Conservation (phyloP, 2,113 vertebrate genomes). For the Aramus guarauna region DNA sequence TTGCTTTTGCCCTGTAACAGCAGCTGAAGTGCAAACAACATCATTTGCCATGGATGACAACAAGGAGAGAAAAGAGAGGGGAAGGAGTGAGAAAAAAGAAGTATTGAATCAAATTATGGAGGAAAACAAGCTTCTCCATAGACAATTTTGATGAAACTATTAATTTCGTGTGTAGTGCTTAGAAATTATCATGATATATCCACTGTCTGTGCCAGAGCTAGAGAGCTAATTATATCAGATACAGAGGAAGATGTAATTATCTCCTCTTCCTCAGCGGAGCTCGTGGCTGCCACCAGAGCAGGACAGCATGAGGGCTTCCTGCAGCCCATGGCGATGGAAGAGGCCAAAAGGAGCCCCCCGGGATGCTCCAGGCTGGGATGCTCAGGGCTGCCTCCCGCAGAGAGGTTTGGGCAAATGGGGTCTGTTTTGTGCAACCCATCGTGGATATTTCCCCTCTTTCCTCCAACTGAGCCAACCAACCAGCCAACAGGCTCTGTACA, state of each 20-base stretch:
- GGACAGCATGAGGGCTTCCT: rapidly evolving
- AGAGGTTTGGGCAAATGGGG: not conserved
- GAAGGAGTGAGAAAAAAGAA: not conserved
- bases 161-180: not conserved
- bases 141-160: not conserved
- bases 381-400: rapidly evolving
- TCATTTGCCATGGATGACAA: not conserved
- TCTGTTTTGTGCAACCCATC: not conserved
- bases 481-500: not conserved
- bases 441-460: not conserved
- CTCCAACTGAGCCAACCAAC: not conserved
- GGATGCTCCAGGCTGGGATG: not conserved
- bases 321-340: not conserved
- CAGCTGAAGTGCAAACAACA: not conserved
- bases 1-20: conserved; percentile 7
- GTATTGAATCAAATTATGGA: not conserved
- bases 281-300: not conserved
- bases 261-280: not conserved
- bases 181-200: not conserved
- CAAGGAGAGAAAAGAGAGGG: not conserved
- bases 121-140: not conserved
- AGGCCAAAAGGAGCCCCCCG: rapidly evolving
- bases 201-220: not conserved
- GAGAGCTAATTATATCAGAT: not conserved
- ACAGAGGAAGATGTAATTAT: not conserved